A percentile compares a stretch with the other conserved stretches of the same genome.
These are phyloP conservation scores for Paradoxurus hermaphroditus DNA, from an alignment of 2,113 vertebrate genomes.

Conservation along the genomic window DNA sequence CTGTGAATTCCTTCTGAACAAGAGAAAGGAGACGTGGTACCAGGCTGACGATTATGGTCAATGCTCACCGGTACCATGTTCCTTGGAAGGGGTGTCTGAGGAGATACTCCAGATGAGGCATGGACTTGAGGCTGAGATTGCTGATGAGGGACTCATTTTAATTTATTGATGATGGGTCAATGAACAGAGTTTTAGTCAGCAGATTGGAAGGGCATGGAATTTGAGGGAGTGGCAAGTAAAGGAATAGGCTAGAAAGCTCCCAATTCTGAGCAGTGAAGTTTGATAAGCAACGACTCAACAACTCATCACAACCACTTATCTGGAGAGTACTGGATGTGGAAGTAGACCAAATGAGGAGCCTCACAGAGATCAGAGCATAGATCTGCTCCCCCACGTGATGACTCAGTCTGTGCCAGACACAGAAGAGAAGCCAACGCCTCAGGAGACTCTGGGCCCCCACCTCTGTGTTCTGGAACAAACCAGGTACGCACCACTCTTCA, in stretches of 20 bases:
- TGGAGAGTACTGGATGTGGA: not conserved
- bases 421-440: not conserved
- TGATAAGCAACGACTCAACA: not conserved
- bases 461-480: not conserved
- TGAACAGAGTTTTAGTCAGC: not conserved
- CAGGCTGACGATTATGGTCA: not conserved
- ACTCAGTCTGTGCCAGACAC: not conserved
- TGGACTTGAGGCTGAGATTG: not conserved
- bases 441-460: not conserved
- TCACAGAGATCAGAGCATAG: not conserved
- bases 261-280: not conserved
- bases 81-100: not conserved
- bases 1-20: not conserved
- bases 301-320: not conserved
- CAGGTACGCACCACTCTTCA: not conserved
- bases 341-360: not conserved
- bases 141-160: not conserved
- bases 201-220: not conserved
- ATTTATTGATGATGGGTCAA: not conserved
- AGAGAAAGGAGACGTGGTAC: not conserved
- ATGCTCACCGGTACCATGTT: accelerated
- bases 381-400: not conserved
- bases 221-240: not conserved
- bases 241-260: not conserved
- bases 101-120: not conserved